A percentile compares a stretch with the other conserved stretches of the same genome.
phyloP scores from a whole-genome alignment of 2,113 vertebrate genomes.

The Ardeotis arabs region DNA sequence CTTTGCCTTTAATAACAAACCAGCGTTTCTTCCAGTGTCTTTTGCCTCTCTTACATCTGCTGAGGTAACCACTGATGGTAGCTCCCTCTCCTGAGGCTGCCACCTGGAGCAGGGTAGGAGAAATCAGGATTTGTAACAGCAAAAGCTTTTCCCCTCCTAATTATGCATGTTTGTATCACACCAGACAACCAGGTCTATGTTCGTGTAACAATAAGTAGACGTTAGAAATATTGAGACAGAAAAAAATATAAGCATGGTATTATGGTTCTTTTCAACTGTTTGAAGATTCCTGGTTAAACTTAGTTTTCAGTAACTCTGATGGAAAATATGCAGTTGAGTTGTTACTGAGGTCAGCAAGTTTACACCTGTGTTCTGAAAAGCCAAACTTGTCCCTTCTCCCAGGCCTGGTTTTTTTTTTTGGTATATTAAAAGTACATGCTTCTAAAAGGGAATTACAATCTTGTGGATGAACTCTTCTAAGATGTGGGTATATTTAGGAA shows the following conservation, averaged over 20 bases:
- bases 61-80: slow-evolving; percentile 89
- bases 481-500: not conserved
- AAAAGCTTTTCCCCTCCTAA: not conserved
- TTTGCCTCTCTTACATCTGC: slow-evolving; percentile 91
- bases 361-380: not conserved
- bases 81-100: slow-evolving; percentile 86
- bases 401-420: not conserved
- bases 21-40: slow-evolving; percentile 96
- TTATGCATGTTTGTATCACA: not conserved
- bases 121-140: not conserved
- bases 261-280: not conserved
- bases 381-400: not conserved
- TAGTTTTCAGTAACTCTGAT: not conserved
- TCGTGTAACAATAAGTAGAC: not conserved
- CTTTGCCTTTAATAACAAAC: slow-evolving; percentile 99
- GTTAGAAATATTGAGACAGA: not conserved
- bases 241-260: not conserved
- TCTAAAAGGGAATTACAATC: not conserved
- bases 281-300: not conserved
- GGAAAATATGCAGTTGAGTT: not conserved
- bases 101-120: slow-evolving; percentile 75
- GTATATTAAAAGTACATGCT: not conserved
- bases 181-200: not conserved
- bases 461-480: not conserved
- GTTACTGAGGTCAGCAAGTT: not conserved